phyloP scores from a whole-genome alignment of 1,140 invertebrate species.

The roundworm (Caenorhabditis elegans) region WBcel235 BX284606.5:374001-374500 shows the following conservation, averaged over 20 bases:
- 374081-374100: not conserved
- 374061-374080: not conserved
- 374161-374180: not conserved
- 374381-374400: no score
- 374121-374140: not conserved
- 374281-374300: not conserved
- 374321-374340: no score
- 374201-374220: not conserved
- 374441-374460: no score
- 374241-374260: not conserved
- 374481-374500: not conserved
- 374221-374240: not conserved
- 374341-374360: no score
- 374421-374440: no score
- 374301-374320: no score
- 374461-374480: no score
- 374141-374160: not conserved
- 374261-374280: not conserved
- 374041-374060: not conserved
- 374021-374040: not conserved
- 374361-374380: no score
- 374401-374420: no score
- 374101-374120: not conserved
- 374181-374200: not conserved
- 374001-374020: not conserved